Evolutionary conservation across 2,888 invertebrate genomes (phyloP), one percentile per base, ranked within the genome.

Genomic region (Bunonema sp.): DNA sequence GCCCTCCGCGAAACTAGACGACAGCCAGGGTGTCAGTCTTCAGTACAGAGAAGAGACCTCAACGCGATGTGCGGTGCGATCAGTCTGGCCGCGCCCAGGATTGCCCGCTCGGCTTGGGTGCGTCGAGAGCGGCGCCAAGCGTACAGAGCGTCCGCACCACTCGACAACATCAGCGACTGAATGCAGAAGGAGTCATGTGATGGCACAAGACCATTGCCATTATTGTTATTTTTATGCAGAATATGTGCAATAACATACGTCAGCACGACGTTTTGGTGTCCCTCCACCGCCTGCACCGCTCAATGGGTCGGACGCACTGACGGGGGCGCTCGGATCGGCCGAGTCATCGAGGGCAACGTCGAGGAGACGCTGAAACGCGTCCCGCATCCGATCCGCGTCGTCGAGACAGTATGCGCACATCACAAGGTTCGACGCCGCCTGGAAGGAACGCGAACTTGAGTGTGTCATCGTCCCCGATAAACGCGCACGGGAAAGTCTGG

Each of bases 301-400:
- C n/a, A n/a, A n/a, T n/a, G n/a, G n/a, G n/a, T n/a, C n/a, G n/a
- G n/a, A n/a, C n/a, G n/a, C n/a, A n/a, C n/a, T n/a, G n/a, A n/a
- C n/a, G n/a, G n/a, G n/a, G n/a, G n/a, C n/a, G n/a, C n/a, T 79
- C 31, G 83, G 81, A 52, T 84, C 83, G 63, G 82, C 83, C 46
- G 80, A 77, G 30, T 71, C 65, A 59, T 82, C 80, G 45, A 82
- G 76, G 48, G 84, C 85, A 32, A 89, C 82, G 47, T 85, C 83
- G 24, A 93, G 75, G 62, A 97, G 75, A 50, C 84, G 80, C 52
- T 82, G 80, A 72, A 97, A 97, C 0, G 85, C 82, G 46, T 81
- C 80, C 70, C 85, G 84, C 77, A 93, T 89, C 64, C 85, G 84
- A 45, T 91, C 88, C 8, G 80, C 47, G 34, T 63, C 63, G 33